Percentiles rank a stretch among this genome's conserved stretches.
These are phyloP conservation scores for Clarias fuscus DNA, from an alignment of 2,797 vertebrate genomes.

Conservation along the genomic window DNA sequence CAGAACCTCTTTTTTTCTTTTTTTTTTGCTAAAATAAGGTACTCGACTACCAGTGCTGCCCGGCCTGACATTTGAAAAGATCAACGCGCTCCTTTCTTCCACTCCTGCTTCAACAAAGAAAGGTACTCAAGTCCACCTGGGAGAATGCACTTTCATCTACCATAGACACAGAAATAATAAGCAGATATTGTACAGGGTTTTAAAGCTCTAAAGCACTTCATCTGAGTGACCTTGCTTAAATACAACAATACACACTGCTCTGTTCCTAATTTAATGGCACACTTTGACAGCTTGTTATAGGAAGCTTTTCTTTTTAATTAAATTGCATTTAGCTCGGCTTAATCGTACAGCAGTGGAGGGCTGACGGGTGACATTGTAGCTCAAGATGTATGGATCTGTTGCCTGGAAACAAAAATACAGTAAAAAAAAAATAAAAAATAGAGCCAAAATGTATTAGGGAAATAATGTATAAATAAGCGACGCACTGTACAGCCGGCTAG, in stretches of 20 bases:
- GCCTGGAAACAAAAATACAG: not conserved
- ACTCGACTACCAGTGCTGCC: slow-evolving; percentile 54
- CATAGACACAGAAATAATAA: not conserved
- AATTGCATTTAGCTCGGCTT: not conserved
- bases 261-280: not conserved
- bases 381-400: not conserved
- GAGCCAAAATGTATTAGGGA: too few species aligned
- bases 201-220: not conserved
- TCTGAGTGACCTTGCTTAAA: too few species aligned
- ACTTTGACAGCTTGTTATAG: not conserved
- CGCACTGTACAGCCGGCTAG: not conserved
- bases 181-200: not conserved
- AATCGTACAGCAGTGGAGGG: not conserved
- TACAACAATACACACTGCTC: not conserved
- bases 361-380: not conserved
- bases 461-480: not conserved
- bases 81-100: slow-evolving; percentile 65
- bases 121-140: slow-evolving; percentile 55
- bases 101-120: slow-evolving; percentile 65
- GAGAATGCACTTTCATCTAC: slow-evolving; percentile 29
- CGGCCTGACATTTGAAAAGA: slow-evolving; percentile 73
- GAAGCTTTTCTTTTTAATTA: not conserved
- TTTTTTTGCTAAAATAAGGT: slow-evolving; percentile 44
- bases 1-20: not conserved
- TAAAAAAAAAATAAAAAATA: not conserved